phyloP scores from a whole-genome alignment of 2,113 vertebrate genomes.

The Melanostigma gelatinosum region DNA sequence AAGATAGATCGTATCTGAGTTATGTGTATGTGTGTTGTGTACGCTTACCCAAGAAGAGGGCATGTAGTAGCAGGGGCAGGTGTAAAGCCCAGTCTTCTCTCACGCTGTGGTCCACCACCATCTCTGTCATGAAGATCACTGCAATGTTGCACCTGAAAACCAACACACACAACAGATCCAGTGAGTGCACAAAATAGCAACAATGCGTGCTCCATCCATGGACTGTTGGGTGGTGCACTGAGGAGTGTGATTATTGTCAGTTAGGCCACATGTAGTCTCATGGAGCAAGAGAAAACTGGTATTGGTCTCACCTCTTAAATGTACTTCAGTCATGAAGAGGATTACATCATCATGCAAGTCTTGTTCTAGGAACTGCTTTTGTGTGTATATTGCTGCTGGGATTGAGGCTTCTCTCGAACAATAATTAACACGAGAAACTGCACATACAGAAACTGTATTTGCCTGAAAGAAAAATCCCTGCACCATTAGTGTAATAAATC shows the following conservation, averaged over 20 bases:
- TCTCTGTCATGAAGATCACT: constrained; percentile 98
- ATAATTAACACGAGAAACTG: background rate
- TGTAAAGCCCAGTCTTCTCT: constrained; percentile 98
- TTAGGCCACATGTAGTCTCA: no score
- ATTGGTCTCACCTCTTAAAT: background rate
- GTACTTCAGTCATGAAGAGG: background rate
- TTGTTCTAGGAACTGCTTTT: background rate
- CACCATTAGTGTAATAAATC: background rate
- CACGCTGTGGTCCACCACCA: constrained; percentile 99
- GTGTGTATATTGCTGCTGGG: background rate
- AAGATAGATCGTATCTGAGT: background rate
- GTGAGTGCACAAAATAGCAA: constrained; percentile 6
- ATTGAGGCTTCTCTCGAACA: background rate
- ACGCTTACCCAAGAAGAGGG: constrained; percentile 93
- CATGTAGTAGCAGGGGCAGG: constrained; percentile 93
- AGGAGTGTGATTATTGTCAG: no score
- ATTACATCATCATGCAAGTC: background rate
- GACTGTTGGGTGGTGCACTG: no score
- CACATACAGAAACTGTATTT: background rate
- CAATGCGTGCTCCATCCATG: background rate
- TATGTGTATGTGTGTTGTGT: constrained; percentile 8
- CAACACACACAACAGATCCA: constrained; percentile 15
- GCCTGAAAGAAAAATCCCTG: background rate
- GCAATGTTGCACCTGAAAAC: constrained; percentile 94
- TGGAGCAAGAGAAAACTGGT: no score